A percentile compares a stretch with the other conserved stretches of the same genome.
Conservation (phyloP, 1,140 invertebrate species). For the Pseudomyrmex cubaensis region DNA sequence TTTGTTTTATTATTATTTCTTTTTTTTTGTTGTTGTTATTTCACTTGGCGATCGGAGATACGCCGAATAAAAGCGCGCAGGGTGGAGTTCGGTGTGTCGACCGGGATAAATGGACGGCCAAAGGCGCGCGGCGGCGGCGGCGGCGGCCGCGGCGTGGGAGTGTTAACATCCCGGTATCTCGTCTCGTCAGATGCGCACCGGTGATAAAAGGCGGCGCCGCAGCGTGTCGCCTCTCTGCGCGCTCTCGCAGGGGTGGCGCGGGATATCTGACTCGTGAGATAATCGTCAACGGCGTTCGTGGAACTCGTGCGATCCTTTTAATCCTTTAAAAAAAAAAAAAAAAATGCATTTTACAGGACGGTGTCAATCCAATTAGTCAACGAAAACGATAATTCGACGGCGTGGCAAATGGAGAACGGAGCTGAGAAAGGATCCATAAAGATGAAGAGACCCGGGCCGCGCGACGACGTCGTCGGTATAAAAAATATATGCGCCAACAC, state of each 20-base stretch:
- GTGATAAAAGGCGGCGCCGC: slow-evolving; percentile 57
- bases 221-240: neutral
- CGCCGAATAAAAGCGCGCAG: slow-evolving; percentile 45
- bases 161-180: slow-evolving; percentile 46
- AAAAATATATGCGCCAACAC: slow-evolving; percentile 44
- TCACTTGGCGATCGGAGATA: slow-evolving; percentile 48
- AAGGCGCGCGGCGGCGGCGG: neutral
- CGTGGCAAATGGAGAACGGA: slow-evolving; percentile 35
- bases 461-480: neutral
- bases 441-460: neutral
- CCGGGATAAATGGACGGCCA: slow-evolving; percentile 50
- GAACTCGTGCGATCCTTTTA: no score
- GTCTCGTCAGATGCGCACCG: slow-evolving; percentile 46
- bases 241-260: slow-evolving; percentile 9
- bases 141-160: slow-evolving; percentile 34
- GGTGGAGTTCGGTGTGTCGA: slow-evolving; percentile 41
- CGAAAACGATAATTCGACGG: slow-evolving; percentile 33
- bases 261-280: slow-evolving; percentile 19
- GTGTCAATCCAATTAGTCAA: slow-evolving; percentile 18
- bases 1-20: no score
- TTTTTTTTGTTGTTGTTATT: slow-evolving; percentile 16
- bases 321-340: neutral
- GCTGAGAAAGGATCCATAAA: slow-evolving; percentile 24
- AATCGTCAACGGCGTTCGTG: neutral
- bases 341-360: slow-evolving; percentile 23